Evolutionary conservation across 2,797 vertebrate genomes (phyloP).

Genomic region (Hydrolagus colliei): DNA sequence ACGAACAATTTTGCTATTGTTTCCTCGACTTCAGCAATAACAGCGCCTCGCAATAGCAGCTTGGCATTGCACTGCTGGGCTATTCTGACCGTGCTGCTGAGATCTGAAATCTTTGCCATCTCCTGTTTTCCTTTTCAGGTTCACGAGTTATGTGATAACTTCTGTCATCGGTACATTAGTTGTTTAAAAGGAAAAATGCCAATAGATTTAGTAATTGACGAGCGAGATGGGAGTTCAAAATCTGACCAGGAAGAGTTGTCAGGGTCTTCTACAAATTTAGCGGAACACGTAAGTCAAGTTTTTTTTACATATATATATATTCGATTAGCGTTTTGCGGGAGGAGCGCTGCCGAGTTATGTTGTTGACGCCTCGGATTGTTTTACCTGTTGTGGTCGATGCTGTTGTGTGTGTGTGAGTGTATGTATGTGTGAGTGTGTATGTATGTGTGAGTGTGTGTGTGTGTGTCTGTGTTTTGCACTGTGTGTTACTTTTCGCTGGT

Average conservation of each 20-base stretch:
- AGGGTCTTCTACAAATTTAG: conserved; percentile 95
- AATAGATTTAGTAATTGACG: conserved; percentile 98
- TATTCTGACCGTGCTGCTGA: conserved; percentile 46
- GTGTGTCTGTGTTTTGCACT: too few species aligned
- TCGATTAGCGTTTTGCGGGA: not conserved
- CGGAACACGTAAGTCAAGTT: conserved; percentile 88
- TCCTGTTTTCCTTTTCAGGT: conserved; percentile 63
- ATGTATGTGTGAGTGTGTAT: too few species aligned
- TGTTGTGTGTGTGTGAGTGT: too few species aligned
- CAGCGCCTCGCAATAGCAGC: conserved; percentile 68
- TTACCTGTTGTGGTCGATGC: too few species aligned
- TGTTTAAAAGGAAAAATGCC: conserved; percentile 99
- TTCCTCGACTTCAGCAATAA: conserved; percentile 75
- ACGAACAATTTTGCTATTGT: conserved; percentile 89
- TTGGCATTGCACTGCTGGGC: conserved; percentile 43
- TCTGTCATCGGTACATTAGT: conserved; percentile 99
- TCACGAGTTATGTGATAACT: conserved; percentile 98
- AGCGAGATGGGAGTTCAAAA: conserved; percentile 96
- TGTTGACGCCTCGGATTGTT: too few species aligned
- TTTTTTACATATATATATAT: not conserved
- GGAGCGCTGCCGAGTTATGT: too few species aligned
- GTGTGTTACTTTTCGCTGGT: too few species aligned
- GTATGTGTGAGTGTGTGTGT: too few species aligned
- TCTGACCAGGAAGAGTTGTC: conserved; percentile 98
- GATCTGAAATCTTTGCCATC: conserved; percentile 47